Evolutionary conservation across 2,888 invertebrate genomes (phyloP).

Genomic region (Opisthograptis luteolata): DNA sequence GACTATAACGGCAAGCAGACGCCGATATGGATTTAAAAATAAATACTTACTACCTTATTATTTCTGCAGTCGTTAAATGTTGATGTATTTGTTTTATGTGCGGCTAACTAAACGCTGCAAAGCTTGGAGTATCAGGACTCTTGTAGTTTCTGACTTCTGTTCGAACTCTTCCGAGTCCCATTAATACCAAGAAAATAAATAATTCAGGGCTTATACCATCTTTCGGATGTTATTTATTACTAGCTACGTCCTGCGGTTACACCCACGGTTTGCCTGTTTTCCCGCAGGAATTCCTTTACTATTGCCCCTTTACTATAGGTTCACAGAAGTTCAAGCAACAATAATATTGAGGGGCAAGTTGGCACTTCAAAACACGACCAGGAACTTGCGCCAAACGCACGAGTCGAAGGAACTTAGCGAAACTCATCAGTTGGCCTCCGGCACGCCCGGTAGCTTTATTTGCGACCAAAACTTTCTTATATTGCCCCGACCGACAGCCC

Average conservation of each 20-base stretch:
- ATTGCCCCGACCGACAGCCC: constrained; percentile 44
- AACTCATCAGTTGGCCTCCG: constrained; percentile 74
- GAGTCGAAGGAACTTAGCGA: constrained; percentile 66
- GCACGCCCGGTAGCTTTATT: constrained; percentile 61
- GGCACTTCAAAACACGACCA: constrained; percentile 55
- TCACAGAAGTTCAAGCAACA: background rate
- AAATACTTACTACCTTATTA: constrained; percentile 5
- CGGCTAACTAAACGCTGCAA: background rate
- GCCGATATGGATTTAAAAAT: constrained; percentile 13
- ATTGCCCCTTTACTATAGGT: constrained; percentile 1
- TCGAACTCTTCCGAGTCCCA: too few species aligned
- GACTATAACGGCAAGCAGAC: constrained; percentile 17
- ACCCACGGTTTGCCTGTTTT: background rate
- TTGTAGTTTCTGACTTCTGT: too few species aligned
- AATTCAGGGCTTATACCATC: too few species aligned
- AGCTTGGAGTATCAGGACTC: background rate
- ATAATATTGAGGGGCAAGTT: constrained; percentile 31
- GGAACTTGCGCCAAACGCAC: constrained; percentile 59
- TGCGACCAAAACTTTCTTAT: constrained; percentile 66
- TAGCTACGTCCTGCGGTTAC: too few species aligned
- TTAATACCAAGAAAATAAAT: too few species aligned
- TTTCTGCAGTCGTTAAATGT: constrained; percentile 6
- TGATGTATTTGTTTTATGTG: background rate
- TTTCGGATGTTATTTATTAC: too few species aligned
- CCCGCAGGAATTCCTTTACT: background rate